Conservation (phyloP, 1,140 invertebrate genomes). For the Sweltsa coloradensis region DNA sequence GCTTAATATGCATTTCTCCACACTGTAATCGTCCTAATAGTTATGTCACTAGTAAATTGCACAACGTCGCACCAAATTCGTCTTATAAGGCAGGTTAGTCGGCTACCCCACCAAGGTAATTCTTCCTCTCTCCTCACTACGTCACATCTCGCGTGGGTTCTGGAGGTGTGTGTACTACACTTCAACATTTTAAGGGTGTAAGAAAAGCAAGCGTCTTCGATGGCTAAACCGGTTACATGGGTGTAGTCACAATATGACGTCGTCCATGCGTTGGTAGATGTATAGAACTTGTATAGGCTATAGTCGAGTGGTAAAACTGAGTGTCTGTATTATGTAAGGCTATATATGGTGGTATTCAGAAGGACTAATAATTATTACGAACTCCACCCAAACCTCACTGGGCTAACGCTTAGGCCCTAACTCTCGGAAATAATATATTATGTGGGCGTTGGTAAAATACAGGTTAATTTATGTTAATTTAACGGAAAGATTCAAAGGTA, state of each 20-base stretch:
- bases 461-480: slow-evolving; percentile 20
- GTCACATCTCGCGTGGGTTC: no score
- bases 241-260: slow-evolving; percentile 19
- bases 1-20: no score
- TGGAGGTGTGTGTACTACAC: no score
- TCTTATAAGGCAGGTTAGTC: no score
- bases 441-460: not conserved
- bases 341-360: slow-evolving; percentile 10
- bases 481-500: slow-evolving; percentile 2
- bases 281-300: slow-evolving; percentile 9
- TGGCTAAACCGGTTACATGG: slow-evolving; percentile 12
- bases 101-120: no score
- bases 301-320: not conserved
- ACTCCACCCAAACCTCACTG: slow-evolving; percentile 11
- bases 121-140: no score
- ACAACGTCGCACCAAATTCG: no score
- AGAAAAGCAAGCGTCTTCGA: slow-evolving; percentile 3
- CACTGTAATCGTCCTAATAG: no score
- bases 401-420: not conserved
- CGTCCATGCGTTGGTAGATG: slow-evolving; percentile 19
- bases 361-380: slow-evolving; percentile 8
- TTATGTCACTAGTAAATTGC: no score
- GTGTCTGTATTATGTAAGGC: slow-evolving; percentile 8
- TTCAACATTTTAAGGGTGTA: not conserved
- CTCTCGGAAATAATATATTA: not conserved